phyloP scores from a whole-genome alignment of 2,797 vertebrate species.

The Siniperca obscura region DNA sequence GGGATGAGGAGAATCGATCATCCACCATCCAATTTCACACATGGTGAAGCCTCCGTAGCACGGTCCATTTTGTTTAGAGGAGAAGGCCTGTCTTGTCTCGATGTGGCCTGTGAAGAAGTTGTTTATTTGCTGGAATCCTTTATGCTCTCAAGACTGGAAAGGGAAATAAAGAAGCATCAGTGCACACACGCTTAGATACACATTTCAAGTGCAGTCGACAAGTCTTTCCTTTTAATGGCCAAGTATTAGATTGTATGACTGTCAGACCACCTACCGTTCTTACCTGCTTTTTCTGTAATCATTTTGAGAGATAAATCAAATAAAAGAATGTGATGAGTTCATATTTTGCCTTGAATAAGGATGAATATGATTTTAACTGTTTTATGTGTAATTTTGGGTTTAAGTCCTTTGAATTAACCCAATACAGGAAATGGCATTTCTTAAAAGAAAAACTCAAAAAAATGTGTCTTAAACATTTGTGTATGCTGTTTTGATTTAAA shows the following conservation, averaged over 20 bases:
- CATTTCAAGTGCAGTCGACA: not conserved
- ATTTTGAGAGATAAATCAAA: not conserved
- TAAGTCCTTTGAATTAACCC: not conserved
- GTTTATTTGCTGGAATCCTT: constrained; percentile 32
- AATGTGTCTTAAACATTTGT: not conserved
- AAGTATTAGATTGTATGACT: not conserved
- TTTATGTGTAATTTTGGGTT: not conserved
- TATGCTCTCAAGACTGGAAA: constrained; percentile 21
- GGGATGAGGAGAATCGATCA: constrained; percentile 51
- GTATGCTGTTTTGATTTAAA: constrained; percentile 5
- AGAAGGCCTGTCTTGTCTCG: not conserved
- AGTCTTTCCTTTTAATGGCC: not conserved
- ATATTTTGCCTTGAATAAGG: constrained; percentile 7
- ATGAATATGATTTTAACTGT: not conserved
- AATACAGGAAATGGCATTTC: not conserved
- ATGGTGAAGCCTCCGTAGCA: constrained; percentile 36
- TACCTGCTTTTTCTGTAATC: not conserved
- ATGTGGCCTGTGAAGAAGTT: constrained; percentile 4
- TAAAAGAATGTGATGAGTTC: not conserved
- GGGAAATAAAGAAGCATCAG: not conserved
- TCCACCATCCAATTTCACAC: constrained; percentile 66
- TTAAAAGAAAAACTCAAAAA: not conserved
- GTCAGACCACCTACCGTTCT: not conserved
- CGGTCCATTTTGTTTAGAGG: constrained; percentile 40
- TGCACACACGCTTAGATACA: not conserved